Evolutionary conservation across 1,140 invertebrate species (phyloP), one percentile per base, ranked within the genome.

Genomic region (Drosophila subpulchrella): DNA sequence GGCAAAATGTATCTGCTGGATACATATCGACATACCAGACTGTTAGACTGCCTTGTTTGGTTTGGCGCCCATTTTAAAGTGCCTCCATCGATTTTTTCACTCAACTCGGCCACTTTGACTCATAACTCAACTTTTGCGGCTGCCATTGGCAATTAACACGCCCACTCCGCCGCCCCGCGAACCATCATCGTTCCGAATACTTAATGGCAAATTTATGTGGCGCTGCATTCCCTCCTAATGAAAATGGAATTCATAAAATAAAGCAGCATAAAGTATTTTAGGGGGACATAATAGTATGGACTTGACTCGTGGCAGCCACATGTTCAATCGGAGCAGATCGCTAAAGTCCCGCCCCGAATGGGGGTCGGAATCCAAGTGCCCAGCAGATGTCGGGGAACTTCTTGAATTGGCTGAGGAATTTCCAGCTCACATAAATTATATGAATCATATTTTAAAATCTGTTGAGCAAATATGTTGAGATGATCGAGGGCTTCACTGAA

Each of bases 171-270:
- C 39, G 36, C 39, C 24, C 68, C 15, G 15, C 24, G 27, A 56
- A 36, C 39, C 60, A 56, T 65, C 53, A 65, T 44, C 59, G 57
- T 58, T 75, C 32, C 60, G 48, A 75, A 51, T 75, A 46, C 71
- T 54, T 76, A 76, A 76, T 75, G 73, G 61, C 77, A 80, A 75
- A 80, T 79, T 80, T 80, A 80, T 80, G 77, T 75, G 77, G 70
- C 77, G 62, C 46, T 75, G 61, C 76, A 80, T 80, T 80, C 65
- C 51, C 77, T 46, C 15, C 61, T 75, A 67, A 80, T 79, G 76
- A 80, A 74, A 80, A 79, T 80, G 61, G 62, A 62, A 61, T 74
- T 79, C 70, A 75, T 80, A 80, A 75, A 63, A 66, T 46, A 66
- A 44, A 66, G 38, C 51, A 57, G 41, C 77, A 75, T 61, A 67